A percentile compares a stretch with the other conserved stretches of the same genome.
These are phyloP conservation scores for Callorhinus ursinus DNA, from an alignment of 2,113 vertebrate species.

Conservation along the genomic window DNA sequence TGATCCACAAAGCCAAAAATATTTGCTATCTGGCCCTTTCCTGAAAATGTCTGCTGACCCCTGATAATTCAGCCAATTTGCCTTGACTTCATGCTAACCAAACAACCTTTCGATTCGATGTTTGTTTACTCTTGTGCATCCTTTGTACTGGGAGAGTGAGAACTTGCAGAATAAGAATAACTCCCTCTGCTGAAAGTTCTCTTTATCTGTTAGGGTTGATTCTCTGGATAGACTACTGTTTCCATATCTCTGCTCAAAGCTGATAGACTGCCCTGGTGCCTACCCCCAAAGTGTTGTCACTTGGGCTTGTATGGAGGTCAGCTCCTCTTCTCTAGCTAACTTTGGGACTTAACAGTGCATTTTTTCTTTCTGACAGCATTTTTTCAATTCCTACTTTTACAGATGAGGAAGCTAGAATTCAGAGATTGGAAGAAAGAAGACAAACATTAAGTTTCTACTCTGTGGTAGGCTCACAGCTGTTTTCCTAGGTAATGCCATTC, in stretches of 20 bases:
- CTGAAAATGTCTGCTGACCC: not conserved
- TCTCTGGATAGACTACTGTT: not conserved
- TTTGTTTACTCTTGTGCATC: not conserved
- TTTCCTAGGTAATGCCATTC: not conserved
- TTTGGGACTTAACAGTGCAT: not conserved
- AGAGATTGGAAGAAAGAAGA: not conserved
- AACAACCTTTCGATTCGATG: not conserved
- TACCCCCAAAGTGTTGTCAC: rapidly evolving
- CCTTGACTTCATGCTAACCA: not conserved
- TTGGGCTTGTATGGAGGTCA: not conserved
- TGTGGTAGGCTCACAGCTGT: not conserved
- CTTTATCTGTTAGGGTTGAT: not conserved
- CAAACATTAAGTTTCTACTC: not conserved
- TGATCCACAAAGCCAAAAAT: not conserved
- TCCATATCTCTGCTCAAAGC: not conserved
- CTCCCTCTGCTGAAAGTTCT: not conserved
- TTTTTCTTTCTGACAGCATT: not conserved
- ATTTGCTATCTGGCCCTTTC: not conserved
- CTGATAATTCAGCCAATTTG: not conserved
- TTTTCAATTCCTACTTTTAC: not conserved
- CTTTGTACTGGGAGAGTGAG: not conserved
- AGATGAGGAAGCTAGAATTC: not conserved
- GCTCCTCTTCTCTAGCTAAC: not conserved
- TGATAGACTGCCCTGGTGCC: not conserved
- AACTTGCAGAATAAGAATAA: not conserved